A percentile compares a stretch with the other conserved stretches of the same genome.
Evolutionary conservation across 1,140 invertebrate species (phyloP).

Genomic region (Matsumurasca onukii): DNA sequence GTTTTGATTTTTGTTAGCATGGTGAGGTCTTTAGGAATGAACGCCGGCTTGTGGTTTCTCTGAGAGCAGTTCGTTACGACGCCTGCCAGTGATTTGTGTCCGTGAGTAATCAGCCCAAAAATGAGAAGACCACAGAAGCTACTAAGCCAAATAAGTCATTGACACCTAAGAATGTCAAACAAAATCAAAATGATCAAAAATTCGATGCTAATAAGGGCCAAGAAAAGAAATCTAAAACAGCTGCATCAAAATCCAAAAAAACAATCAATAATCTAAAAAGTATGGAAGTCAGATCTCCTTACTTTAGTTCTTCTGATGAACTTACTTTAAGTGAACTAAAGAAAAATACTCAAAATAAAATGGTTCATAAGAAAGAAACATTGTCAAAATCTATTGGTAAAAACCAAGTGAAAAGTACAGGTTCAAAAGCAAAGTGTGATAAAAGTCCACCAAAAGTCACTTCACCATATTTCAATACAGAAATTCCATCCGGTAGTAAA

Average conservation of each 20-base stretch:
- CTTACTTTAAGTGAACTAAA: background rate
- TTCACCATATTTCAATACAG: too few relatives aligned
- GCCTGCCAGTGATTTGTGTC: slow-evolving; percentile 58
- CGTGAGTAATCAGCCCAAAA: slow-evolving; percentile 48
- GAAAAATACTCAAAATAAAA: too few relatives aligned
- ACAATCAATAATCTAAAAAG: slow-evolving; percentile 6
- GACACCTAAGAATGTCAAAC: slow-evolving; percentile 15
- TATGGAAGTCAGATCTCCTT: slow-evolving; percentile 9
- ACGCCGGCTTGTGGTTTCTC: slow-evolving; percentile 72
- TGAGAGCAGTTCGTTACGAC: slow-evolving; percentile 65
- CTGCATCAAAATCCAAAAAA: slow-evolving; percentile 12
- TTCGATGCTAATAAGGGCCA: slow-evolving; percentile 12
- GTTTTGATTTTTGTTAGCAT: slow-evolving; percentile 74
- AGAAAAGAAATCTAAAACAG: slow-evolving; percentile 13
- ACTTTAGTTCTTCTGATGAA: slow-evolving; percentile 25
- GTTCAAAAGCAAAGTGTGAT: too few relatives aligned
- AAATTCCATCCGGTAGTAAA: too few relatives aligned
- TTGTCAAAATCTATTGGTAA: too few relatives aligned
- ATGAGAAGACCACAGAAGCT: too few relatives aligned
- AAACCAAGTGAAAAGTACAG: too few relatives aligned
- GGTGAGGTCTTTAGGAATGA: slow-evolving; percentile 74
- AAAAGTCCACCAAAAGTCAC: too few relatives aligned
- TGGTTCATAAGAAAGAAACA: too few relatives aligned
- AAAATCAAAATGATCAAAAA: slow-evolving; percentile 26
- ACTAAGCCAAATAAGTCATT: background rate